Base-by-base conservation (phyloP, 2,797 vertebrate species). In the Gymnothorax javanicus region DNA sequence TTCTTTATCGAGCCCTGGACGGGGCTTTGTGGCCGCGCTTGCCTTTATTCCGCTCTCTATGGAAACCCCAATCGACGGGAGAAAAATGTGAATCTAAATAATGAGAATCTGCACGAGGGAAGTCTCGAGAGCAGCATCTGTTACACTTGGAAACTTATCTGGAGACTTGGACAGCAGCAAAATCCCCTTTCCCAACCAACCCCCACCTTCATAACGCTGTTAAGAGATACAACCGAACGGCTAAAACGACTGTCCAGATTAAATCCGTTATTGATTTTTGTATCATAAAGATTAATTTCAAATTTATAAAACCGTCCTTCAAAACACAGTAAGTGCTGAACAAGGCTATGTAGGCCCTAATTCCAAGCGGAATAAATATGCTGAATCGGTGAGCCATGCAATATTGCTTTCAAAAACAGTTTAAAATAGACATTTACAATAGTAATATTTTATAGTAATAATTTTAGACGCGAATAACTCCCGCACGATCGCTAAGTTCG, bases 111-210 rank as follows among this genome's bases (percentile, higher is more conserved):
- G 93, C 97, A 97, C 97, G 97, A 97, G 97, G 96, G 97, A 96
- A 94, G 94, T 95, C 96, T 97, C 96, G 95, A 97, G 96, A 98
- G 96, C 96, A 94, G 98, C 98, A 98, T 99, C 98, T 99, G 98
- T 99, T 99, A 99, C 97, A 99, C 97, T 98, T 97, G 96, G 97
- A 97, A 98, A 99, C 97, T 97, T 97, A 97, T 98, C 96, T 97
- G 97, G 96, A 95, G 94, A 95, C 92, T 92, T 94, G 91, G 89
- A 96, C 96, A 96, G 94, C 95, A 94, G 95, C 95, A 94, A 97
- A 43, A 96, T 94, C 92, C 96, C 95, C 95, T 96, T 57, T 83
- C 81, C n/a, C 77, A 50, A 50, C 94, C 94, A 95, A 91, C 86
- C 88, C 93, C 94, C 94, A 94, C 95, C 91, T 91, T 91, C 87